Evolutionary conservation across 2,888 invertebrate species (phyloP).

Genomic region (Drosophila nr. perissopoda): DNA sequence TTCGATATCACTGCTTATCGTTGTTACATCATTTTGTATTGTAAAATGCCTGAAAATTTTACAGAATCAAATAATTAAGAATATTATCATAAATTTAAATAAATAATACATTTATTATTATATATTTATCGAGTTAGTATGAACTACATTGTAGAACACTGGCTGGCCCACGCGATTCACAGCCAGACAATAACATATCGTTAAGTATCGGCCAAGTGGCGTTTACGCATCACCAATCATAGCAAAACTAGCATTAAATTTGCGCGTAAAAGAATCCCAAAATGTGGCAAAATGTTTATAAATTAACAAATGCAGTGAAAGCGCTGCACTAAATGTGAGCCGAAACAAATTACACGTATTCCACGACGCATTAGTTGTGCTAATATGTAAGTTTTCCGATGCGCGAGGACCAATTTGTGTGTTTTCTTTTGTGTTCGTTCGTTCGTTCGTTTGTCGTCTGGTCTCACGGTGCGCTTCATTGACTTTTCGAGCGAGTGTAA

Average conservation of each 20-base stretch:
- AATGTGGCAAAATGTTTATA: slow-evolving; percentile 39
- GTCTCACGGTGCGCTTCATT: slow-evolving; percentile 71
- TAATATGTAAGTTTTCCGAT: slow-evolving; percentile 45
- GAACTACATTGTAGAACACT: slow-evolving; percentile 32
- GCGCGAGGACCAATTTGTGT: slow-evolving; percentile 37
- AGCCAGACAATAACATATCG: slow-evolving; percentile 28
- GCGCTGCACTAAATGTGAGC: slow-evolving; percentile 20
- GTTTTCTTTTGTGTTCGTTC: slow-evolving; percentile 70
- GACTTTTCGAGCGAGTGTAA: slow-evolving; percentile 68
- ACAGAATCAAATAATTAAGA: not conserved
- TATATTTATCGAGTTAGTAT: not conserved
- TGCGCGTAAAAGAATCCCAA: slow-evolving; percentile 67
- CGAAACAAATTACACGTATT: not conserved
- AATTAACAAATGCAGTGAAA: slow-evolving; percentile 31
- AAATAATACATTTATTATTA: not conserved
- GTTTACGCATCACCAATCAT: slow-evolving; percentile 52
- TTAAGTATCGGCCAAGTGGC: slow-evolving; percentile 25
- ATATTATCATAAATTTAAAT: not conserved
- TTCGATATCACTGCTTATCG: slow-evolving; percentile 19
- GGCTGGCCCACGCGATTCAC: slow-evolving; percentile 39
- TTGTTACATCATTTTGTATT: not conserved
- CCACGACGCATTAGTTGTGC: slow-evolving; percentile 2
- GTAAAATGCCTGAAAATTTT: not conserved
- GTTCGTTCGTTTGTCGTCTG: slow-evolving; percentile 62
- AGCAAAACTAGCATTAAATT: slow-evolving; percentile 60